These are phyloP conservation scores for Hycleus phaleratus DNA, from an alignment of 1,140 invertebrate species.

Conservation along the genomic window DNA sequence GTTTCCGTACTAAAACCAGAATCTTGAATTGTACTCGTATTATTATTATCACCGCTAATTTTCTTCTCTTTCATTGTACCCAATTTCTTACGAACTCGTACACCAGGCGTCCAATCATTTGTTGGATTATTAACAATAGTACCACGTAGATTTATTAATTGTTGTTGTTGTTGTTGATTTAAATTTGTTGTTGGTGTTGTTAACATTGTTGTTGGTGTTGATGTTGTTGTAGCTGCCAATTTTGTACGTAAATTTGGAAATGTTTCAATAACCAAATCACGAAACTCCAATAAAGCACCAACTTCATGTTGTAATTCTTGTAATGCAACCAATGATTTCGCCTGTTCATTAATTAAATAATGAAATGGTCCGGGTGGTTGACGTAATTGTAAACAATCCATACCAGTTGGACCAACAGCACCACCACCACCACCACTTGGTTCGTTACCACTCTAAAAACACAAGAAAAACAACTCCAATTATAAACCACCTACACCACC, in stretches of 20 bases:
- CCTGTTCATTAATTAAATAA: constrained; percentile 73
- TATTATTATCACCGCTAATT: constrained; percentile 53
- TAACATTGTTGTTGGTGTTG: constrained; percentile 31
- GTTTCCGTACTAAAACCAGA: constrained; percentile 80
- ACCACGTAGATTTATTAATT: constrained; percentile 27
- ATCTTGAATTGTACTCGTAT: constrained; percentile 64
- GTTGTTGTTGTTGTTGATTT: constrained; percentile 24
- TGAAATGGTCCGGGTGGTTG: constrained; percentile 57
- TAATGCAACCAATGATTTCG: constrained; percentile 68
- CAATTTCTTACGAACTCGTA: constrained; percentile 63
- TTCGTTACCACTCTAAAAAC: constrained; percentile 31
- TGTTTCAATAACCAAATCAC: constrained; percentile 84
- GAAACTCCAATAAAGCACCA: constrained; percentile 77
- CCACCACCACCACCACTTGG: too few species aligned
- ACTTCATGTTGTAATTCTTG: constrained; percentile 86
- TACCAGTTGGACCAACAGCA: constrained; percentile 46
- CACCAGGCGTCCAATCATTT: constrained; percentile 53
- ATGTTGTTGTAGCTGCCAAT: constrained; percentile 50
- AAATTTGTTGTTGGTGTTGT: background rate
- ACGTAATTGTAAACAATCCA: constrained; percentile 64
- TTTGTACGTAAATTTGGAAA: constrained; percentile 81
- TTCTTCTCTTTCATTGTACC: constrained; percentile 43
- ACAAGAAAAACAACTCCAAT: constrained; percentile 5
- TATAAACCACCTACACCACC: background rate
- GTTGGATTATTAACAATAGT: too few species aligned